Base-by-base conservation (phyloP, 2,797 vertebrate genomes). In the Pogonophryne albipinna region DNA sequence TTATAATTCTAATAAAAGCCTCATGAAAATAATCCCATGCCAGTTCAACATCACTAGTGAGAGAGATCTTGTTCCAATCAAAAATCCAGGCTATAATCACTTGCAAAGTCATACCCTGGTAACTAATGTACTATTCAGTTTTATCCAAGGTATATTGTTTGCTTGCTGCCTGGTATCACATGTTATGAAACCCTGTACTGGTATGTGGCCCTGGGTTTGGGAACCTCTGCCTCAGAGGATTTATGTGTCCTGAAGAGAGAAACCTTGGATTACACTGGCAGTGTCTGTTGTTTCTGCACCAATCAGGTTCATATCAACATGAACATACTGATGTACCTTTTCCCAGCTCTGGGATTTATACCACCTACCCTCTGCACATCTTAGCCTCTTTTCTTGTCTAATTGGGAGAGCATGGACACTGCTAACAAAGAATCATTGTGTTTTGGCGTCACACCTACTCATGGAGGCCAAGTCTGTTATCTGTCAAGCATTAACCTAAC, bases 391-490 rank as follows among this genome's bases (percentile, higher is more conserved):
- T 56, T 69, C 52, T 19, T 57, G 45, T 20, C 27, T 50, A 53
- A 19, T 47, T 67, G 34, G 66, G 56, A 42, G 34, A 38, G 34
- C 34, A 38, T 50, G 49, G 49, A 50, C 10, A n/a, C 49, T 51
- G 27, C 50, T 57, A 38, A 65, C 44, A 44, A 59, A 65, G n/a
- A n/a, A 66, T 80, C 50, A 68, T 52, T 69, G 15, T 62, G 51
- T 66, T 71, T 38, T 38, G 34, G 7, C 34, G 6, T 38, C 34
- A 38, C 34, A 38, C 34, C 6, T 38, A 7, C 34, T 38, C 19
- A 49, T 50, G 34, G 51, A 38, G 56, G 64, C 55, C 38, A 38
- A 45, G 12, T 20, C 16, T 64, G 44, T 16, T 74, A 52, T 74
- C 71, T 77, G 34, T 38, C 34, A 9, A 70, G 71, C 47, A 34